Base-by-base conservation (phyloP, 2,888 invertebrate species). In the Tetanocera ferruginea region DNA sequence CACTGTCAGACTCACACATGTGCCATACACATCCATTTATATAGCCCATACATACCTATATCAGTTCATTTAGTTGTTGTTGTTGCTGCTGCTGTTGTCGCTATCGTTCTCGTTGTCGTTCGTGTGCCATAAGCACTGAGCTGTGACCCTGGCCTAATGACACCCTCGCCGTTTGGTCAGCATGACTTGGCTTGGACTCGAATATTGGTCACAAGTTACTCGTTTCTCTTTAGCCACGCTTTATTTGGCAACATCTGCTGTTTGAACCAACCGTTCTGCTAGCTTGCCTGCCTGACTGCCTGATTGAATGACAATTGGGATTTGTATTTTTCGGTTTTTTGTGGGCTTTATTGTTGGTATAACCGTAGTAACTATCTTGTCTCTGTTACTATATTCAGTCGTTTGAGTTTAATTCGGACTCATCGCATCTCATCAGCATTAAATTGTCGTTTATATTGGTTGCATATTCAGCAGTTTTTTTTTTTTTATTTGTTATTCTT, bases 151-250 rank as follows among this genome's bases (percentile, higher is more conserved):
- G 67, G 66, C 66, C 66, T 75, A 75, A 75, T 66, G 67, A 75
- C 55, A 67, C 67, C 75, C 75, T 75, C 75, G 75, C 31, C 73
- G 23, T 37, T 25, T 66, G 31, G 14, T 31, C 71, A 25, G 34
- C 66, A 17, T 34, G 43, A 51, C 37, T 11, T n/a, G 34, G 8
- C 57, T 37, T 28, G 49, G 17, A 14, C 19, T 66, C 52, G 55
- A 75, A 75, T 75, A 75, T 75, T 66, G 75, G 75, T 75, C 75
- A 75, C 75, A 25, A 55, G 75, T 75, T 57, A 55, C 23, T 52
- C 66, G 75, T 75, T 66, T 72, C 60, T 43, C 73, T 55, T 67
- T 75, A 37, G 28, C 55, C 55, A 37, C 67, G 55, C 75, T 75
- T 75, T 75, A 67, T 75, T 75, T 75, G 75, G 75, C 75, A 55